Base-by-base conservation (phyloP, 2,113 vertebrate genomes). In the Rostratula benghalensis region DNA sequence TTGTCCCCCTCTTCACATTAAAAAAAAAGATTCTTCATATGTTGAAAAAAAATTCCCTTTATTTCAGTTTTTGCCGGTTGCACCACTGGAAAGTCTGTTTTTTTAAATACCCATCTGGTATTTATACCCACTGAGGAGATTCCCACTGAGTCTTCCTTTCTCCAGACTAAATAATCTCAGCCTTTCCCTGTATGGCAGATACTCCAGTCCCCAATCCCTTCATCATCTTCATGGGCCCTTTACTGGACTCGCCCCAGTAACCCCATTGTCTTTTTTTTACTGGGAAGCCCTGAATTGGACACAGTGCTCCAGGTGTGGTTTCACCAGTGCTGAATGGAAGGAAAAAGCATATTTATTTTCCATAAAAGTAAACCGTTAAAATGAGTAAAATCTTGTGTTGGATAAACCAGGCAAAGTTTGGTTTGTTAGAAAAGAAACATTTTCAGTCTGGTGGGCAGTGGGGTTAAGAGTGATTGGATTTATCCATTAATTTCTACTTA, bases 381-480 rank as follows among this genome's bases (percentile, higher is more conserved):
- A 83, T 51, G 68, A 64, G 16, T 6, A 35, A 7, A 6, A 7
- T 19, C 4, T 22, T 57, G 5, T 28, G 0, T 45, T 41, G 6
- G 31, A 13, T 73, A 1, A 50, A 41, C 56, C 6, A 81, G 35
- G 8, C 30, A 90, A 77, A 95, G 60, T 41, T 41, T 71, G 9
- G 2, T 68, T 87, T 69, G 5, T 78, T 81, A 20, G 20, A 8
- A 50, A 30, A 54, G 19, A 88, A 50, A 10, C 10, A 3, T 70
- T 30, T 91, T 81, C 28, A 79, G 0, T 86, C 21, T 9, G 56
- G 14, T 27, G 20, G 46, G 19, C 46, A 46, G 46, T 21, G 46
- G 46, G 45, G 45, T 45, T 45, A 17, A 17, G 43, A 45, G 16
- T 45, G 45, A 21, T 19, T 46, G 46, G 46, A 21, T 8, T 21